These are phyloP conservation scores for Siniperca chuatsi DNA, from an alignment of 2,113 vertebrate species.

Conservation along the genomic window DNA sequence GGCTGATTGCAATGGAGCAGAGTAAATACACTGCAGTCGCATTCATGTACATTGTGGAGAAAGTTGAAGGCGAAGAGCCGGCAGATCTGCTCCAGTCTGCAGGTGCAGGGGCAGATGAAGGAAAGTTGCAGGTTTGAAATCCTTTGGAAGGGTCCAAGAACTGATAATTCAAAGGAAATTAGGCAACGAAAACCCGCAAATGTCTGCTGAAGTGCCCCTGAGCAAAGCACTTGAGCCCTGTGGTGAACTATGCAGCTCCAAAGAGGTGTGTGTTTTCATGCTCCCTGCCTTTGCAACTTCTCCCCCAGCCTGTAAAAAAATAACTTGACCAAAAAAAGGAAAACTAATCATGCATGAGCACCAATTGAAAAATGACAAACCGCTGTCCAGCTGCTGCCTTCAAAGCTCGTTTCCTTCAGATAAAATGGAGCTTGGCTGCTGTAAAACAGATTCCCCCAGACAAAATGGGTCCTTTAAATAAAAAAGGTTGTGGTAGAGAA, in stretches of 20 bases:
- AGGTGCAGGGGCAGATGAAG: background rate
- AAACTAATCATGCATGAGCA: slow-evolving; percentile 32
- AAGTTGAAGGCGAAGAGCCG: slow-evolving; percentile 16
- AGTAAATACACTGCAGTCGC: background rate
- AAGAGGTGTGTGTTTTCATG: background rate
- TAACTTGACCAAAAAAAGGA: background rate
- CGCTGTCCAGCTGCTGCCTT: slow-evolving; percentile 52
- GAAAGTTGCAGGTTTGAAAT: slow-evolving; percentile 20
- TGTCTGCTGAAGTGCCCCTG: slow-evolving; percentile 10
- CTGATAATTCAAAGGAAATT: background rate
- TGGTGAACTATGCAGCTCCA: background rate
- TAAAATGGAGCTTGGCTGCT: slow-evolving; percentile 51
- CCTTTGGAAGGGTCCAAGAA: background rate
- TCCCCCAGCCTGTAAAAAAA: slow-evolving; percentile 1
- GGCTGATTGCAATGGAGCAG: background rate
- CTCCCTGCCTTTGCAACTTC: background rate
- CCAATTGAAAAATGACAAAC: slow-evolving; percentile 43
- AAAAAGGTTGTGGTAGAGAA: slow-evolving; percentile 38
- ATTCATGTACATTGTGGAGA: slow-evolving; percentile 1
- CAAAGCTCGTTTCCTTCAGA: slow-evolving; percentile 36
- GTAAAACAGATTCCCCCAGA: slow-evolving; percentile 29
- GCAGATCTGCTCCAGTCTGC: background rate
- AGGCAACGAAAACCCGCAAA: background rate
- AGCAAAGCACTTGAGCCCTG: slow-evolving; percentile 4
- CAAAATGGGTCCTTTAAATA: slow-evolving; percentile 58